Percentiles rank a stretch among this genome's conserved stretches.
Conservation (phyloP, 2,888 invertebrate genomes). For the Tortrix viridana region DNA sequence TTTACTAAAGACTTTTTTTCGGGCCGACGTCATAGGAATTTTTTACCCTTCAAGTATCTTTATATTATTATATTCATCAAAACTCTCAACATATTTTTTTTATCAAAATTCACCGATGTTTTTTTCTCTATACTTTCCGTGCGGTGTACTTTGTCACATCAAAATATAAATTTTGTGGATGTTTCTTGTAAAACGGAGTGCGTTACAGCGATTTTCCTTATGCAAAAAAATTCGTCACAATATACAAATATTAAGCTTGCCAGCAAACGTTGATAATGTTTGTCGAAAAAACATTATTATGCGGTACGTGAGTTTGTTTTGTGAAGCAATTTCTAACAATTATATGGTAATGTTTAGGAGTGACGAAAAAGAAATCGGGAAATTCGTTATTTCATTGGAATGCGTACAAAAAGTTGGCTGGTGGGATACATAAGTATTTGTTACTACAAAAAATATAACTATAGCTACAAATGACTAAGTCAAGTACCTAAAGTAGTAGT, state of each 20-base stretch:
- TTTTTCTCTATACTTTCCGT: too few relatives aligned
- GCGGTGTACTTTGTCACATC: too few relatives aligned
- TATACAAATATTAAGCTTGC: constrained; percentile 14
- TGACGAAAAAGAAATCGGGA: neutral
- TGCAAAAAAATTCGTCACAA: constrained; percentile 11
- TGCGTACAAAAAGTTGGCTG: neutral
- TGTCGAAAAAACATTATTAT: constrained; percentile 27
- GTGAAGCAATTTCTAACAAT: constrained; percentile 19
- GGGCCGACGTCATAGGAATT: too few relatives aligned
- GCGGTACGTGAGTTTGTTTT: constrained; percentile 15
- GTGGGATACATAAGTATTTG: neutral
- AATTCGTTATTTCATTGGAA: neutral
- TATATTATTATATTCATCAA: too few relatives aligned
- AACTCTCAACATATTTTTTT: too few relatives aligned
- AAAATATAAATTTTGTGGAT: neutral
- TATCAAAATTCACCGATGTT: too few relatives aligned
- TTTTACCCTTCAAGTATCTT: too few relatives aligned
- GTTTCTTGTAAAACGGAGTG: neutral
- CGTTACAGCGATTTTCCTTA: neutral
- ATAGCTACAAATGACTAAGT: too few relatives aligned
- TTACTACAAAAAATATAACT: too few relatives aligned
- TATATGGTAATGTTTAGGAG: constrained; percentile 8
- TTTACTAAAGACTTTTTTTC: too few relatives aligned
- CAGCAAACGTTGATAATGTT: constrained; percentile 19
- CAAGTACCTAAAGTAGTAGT: too few relatives aligned